Evolutionary conservation across 92 coral and sea anemone species (phyloP).

Genomic region (Blastomussa wellsi): DNA sequence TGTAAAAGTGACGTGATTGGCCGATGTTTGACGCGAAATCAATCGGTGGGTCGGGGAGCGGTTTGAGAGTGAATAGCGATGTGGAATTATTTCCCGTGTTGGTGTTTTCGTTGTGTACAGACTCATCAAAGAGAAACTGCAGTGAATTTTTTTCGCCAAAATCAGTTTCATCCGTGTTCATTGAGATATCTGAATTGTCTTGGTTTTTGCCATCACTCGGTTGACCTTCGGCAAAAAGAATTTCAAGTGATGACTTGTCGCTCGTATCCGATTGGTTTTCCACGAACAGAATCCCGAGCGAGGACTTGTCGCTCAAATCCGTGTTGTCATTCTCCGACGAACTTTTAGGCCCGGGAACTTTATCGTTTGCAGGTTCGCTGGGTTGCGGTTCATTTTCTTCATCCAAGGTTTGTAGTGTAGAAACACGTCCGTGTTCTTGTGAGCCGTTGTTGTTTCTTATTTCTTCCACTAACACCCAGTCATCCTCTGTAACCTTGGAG

Average conservation of each 20-base stretch:
- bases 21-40: constrained; percentile 11
- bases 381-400: constrained; percentile 20
- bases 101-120: constrained; percentile 3
- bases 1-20: constrained; percentile 12
- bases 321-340: constrained; percentile 17
- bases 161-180: constrained; percentile 46
- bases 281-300: constrained; percentile 16
- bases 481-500: constrained; percentile 73
- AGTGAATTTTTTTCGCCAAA: constrained; percentile 41
- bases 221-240: constrained; percentile 34
- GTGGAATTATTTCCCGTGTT: constrained; percentile 16
- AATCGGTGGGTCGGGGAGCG: constrained; percentile 18
- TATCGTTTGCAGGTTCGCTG: background rate
- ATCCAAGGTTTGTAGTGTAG: constrained; percentile 23
- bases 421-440: background rate
- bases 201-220: constrained; percentile 9
- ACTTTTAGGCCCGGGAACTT: background rate
- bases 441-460: background rate
- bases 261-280: constrained; percentile 25
- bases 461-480: constrained; percentile 94
- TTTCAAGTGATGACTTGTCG: constrained; percentile 45
- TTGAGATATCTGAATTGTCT: constrained; percentile 37
- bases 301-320: constrained; percentile 10
- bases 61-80: constrained; percentile 24
- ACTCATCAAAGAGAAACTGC: constrained; percentile 57